phyloP scores from a whole-genome alignment of 2,888 invertebrate genomes.

The Nebria brevicollis region DNA sequence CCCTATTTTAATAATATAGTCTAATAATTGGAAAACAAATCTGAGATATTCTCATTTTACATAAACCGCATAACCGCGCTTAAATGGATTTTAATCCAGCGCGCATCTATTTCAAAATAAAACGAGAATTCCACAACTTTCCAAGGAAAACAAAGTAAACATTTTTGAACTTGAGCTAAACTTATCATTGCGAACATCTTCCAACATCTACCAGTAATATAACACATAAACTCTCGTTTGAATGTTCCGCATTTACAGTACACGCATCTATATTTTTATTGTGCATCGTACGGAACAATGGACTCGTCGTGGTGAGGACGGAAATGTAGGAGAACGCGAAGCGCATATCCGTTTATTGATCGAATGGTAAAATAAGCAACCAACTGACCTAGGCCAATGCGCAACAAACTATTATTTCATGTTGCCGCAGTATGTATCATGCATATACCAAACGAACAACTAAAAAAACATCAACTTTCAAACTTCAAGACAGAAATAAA shows the following conservation, averaged over 20 bases:
- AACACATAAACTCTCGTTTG: background rate
- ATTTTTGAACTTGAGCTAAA: no score
- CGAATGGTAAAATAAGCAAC: slow-evolving; percentile 7
- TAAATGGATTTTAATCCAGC: no score
- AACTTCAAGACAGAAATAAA: background rate
- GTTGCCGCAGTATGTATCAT: background rate
- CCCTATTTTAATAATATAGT: no score
- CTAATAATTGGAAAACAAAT: no score
- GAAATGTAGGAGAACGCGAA: slow-evolving; percentile 11
- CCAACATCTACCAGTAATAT: background rate
- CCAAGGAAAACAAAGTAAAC: no score
- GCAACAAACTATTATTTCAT: slow-evolving; percentile 22
- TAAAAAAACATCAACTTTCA: background rate
- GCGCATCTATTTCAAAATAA: no score
- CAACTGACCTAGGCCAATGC: slow-evolving; percentile 13
- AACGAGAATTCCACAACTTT: no score
- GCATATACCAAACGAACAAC: slow-evolving; percentile 7
- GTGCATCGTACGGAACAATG: slow-evolving; percentile 12
- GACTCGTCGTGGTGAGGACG: slow-evolving; percentile 2
- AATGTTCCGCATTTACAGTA: background rate
- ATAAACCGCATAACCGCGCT: no score
- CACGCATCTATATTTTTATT: background rate
- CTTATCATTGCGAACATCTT: no score
- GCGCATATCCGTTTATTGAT: slow-evolving; percentile 14
- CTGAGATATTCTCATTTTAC: no score